phyloP scores from a whole-genome alignment of 2,797 vertebrate genomes.

The Otolemur crassicaudatus region DNA sequence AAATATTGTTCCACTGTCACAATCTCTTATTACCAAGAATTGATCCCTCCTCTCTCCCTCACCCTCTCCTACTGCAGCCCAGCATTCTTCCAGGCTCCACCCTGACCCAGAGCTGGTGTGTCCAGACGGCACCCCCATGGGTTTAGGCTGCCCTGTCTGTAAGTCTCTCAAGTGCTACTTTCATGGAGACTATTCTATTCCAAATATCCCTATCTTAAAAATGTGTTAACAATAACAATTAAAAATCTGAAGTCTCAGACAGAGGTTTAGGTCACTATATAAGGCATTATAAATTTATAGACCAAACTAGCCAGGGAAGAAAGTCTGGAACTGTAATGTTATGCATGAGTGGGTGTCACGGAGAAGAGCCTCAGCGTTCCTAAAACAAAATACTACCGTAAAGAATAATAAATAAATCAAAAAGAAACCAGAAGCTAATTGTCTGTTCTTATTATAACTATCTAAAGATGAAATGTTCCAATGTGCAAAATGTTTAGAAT shows the following conservation, averaged over 20 bases:
- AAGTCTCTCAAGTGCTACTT: neutral
- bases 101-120: neutral
- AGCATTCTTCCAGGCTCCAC: neutral
- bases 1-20: neutral
- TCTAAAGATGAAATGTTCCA: neutral
- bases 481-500: neutral
- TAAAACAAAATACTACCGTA: neutral
- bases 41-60: neutral
- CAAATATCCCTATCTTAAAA: neutral
- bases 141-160: neutral
- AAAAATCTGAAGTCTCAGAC: neutral
- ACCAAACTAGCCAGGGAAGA: neutral
- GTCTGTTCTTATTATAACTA: neutral
- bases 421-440: neutral
- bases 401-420: neutral
- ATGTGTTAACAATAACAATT: neutral
- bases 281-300: neutral
- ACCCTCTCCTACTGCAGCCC: neutral
- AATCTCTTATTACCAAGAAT: neutral
- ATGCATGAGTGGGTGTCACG: rapidly evolving
- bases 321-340: neutral
- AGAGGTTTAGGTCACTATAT: neutral
- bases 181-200: neutral
- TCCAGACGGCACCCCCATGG: neutral
- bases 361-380: neutral